These are phyloP conservation scores for Ypsolopha scabrella DNA, from an alignment of 2,888 invertebrate genomes.

Conservation along the genomic window DNA sequence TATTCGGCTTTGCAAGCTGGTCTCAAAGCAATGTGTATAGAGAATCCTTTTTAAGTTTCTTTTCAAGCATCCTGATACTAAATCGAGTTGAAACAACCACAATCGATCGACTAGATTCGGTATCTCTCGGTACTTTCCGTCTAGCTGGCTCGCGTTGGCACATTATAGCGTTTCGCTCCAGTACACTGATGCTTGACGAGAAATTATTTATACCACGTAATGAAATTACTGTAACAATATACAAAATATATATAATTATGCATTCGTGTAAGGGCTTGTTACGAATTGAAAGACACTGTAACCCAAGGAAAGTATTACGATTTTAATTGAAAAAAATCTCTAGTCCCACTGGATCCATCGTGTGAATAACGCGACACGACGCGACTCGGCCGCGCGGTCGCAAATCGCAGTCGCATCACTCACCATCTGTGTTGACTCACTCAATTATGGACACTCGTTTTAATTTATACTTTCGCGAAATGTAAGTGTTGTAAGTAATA, in stretches of 20 bases:
- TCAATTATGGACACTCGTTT: not conserved
- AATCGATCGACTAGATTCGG: not conserved
- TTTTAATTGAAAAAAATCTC: slow-evolving; percentile 75
- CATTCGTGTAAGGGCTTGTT: slow-evolving; percentile 75
- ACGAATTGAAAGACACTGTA: slow-evolving; percentile 72
- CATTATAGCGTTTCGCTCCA: slow-evolving; percentile 17
- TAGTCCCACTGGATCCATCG: slow-evolving; percentile 76
- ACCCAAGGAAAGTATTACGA: slow-evolving; percentile 71
- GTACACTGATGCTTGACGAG: slow-evolving; percentile 54
- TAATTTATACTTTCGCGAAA: not conserved
- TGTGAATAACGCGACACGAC: slow-evolving; percentile 32
- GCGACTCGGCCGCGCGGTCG: slow-evolving; percentile 10
- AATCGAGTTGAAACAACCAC: slow-evolving; percentile 6
- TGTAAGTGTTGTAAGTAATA: not conserved
- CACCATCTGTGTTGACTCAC: not conserved
- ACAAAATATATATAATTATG: slow-evolving; percentile 60
- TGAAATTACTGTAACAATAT: slow-evolving; percentile 70
- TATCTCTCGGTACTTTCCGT: not conserved
- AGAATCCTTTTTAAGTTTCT: slow-evolving; percentile 60
- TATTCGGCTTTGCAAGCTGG: slow-evolving; percentile 55
- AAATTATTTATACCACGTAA: slow-evolving; percentile 65
- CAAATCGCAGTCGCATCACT: slow-evolving; percentile 9
- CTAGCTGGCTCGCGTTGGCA: slow-evolving; percentile 5
- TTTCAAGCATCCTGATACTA: slow-evolving; percentile 54
- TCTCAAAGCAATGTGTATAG: slow-evolving; percentile 65